Percentiles rank a stretch among this genome's conserved stretches.
These are phyloP conservation scores for Euplagia quadripunctaria DNA, from an alignment of 2,888 invertebrate species.

Conservation along the genomic window DNA sequence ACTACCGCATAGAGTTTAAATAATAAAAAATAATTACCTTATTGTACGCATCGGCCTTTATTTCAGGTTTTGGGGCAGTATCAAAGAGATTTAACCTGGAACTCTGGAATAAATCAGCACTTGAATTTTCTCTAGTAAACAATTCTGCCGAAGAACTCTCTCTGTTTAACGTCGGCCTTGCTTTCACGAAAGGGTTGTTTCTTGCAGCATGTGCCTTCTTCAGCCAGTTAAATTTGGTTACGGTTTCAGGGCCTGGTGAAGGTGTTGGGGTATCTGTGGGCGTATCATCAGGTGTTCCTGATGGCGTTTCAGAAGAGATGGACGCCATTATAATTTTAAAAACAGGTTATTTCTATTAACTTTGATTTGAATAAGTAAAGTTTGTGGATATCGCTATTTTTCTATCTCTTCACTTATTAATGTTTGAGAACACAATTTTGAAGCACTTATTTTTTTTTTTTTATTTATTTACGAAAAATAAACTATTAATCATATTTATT, in stretches of 20 bases:
- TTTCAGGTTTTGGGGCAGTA: conserved; percentile 77
- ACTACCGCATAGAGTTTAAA: not conserved
- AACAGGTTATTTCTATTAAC: not conserved
- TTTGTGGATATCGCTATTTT: not conserved
- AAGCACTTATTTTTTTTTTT: not conserved
- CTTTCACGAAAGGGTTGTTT: conserved; percentile 78
- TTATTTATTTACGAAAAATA: not conserved
- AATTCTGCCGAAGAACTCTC: conserved; percentile 80
- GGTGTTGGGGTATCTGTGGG: conserved; percentile 67
- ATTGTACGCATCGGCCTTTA: conserved; percentile 58
- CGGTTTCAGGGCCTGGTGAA: conserved; percentile 63
- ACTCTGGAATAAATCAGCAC: conserved; percentile 79
- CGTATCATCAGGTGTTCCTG: conserved; percentile 58
- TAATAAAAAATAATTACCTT: conserved; percentile 61
- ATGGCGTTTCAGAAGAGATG: conserved; percentile 57
- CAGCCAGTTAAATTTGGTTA: conserved; percentile 78
- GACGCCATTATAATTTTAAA: conserved; percentile 33
- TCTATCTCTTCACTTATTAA: not conserved
- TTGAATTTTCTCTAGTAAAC: conserved; percentile 79
- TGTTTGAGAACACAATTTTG: not conserved
- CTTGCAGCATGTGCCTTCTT: conserved; percentile 70
- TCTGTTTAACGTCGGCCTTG: conserved; percentile 74
- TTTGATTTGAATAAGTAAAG: not conserved
- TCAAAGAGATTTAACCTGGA: conserved; percentile 82
- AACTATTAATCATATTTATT: not conserved